Evolutionary conservation across 1,140 invertebrate genomes (phyloP), one percentile per base, ranked within the genome.

Genomic region (Pseudobourletiella spinata): DNA sequence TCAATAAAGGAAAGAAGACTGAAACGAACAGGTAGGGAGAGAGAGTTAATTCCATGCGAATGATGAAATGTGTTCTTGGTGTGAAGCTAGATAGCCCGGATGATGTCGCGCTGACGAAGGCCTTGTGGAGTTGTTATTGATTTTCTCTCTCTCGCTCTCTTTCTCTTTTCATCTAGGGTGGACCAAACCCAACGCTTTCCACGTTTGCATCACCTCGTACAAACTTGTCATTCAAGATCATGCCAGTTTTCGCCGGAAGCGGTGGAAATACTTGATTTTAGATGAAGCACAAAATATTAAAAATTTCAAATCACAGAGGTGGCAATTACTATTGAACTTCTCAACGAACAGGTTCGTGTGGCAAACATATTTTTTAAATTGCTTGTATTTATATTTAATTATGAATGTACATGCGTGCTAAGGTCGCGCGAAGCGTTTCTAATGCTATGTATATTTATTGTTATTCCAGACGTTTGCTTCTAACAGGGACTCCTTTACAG

Each of bases 261-360:
- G 94, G 67, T 99, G 97, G 97, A 95, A 95, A 73, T 99, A 99
- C 78, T 81, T 99, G 8, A 98, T 99, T 71, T 80, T 99, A 32
- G 97, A 99, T 76, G 97, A 99, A 79, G 97, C 97, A 22, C 97
- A 99, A 73, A 98, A 99, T 74, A 99, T 99, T 59, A 99, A 99
- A 79, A 99, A 99, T 78, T 99, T 98, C 74, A 98, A 99, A 77
- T 97, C 93, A 15, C 96, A 99, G 74, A 79, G 97, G 51, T 99
- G 97, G 97, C 96, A 99, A 76, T 82, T 95, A 70, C 76, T 99
- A 54, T 78, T 99, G 6, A 98, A 98, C 76, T 98, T 99, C 76
- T 88, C 95, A 73, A 94, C 92, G 8, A 89, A 96, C 75, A 81
- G 87, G 85, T 87, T 75, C 80, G 59, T 57, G n/a, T n/a, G n/a